Conservation (phyloP, 64 coral and sea anemone genomes). For the Montipora foliosa region DNA sequence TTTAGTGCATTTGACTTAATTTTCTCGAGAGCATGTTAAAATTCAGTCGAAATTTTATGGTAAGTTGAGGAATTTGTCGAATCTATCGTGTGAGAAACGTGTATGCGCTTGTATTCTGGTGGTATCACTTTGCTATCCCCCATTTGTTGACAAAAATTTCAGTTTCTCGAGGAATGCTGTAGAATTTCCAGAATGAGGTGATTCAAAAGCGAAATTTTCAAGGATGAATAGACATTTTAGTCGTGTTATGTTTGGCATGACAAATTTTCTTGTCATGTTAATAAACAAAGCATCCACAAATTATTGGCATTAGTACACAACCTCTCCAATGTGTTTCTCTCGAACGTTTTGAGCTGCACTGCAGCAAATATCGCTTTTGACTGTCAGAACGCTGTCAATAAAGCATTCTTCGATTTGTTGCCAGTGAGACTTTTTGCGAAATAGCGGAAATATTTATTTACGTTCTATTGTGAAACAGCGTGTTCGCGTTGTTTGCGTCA, state of each 20-base stretch:
- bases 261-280: conserved; percentile 53
- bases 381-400: neutral
- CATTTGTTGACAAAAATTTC: neutral
- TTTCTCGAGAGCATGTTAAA: neutral
- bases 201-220: conserved; percentile 23
- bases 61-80: conserved; percentile 2
- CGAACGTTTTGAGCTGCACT: neutral
- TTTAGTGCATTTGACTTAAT: neutral
- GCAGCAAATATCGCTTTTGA: neutral
- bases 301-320: conserved; percentile 11
- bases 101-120: neutral
- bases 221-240: conserved; percentile 39
- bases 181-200: neutral
- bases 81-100: neutral
- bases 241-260: conserved; percentile 68
- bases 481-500: conserved; percentile 53
- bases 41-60: neutral
- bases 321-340: neutral
- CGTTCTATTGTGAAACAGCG: neutral
- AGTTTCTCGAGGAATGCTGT: neutral
- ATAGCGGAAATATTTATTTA: conserved; percentile 8
- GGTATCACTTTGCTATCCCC: neutral
- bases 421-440: neutral
- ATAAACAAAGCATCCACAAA: conserved; percentile 41
- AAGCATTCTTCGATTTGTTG: neutral